Evolutionary conservation across 2,113 vertebrate species (phyloP).

Genomic region (Pedionomus torquatus): DNA sequence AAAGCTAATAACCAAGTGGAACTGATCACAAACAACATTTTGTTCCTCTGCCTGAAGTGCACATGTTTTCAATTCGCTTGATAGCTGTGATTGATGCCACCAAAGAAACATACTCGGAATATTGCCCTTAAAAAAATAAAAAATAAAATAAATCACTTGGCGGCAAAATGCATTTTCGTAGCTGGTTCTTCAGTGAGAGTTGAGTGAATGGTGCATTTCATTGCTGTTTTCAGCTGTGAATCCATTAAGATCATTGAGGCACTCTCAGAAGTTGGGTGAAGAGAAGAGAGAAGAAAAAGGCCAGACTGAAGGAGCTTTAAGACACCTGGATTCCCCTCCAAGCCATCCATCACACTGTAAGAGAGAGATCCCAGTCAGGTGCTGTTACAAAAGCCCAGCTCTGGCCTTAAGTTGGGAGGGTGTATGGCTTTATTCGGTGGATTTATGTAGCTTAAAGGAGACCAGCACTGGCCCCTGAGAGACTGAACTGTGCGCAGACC

Average conservation of each 20-base stretch:
- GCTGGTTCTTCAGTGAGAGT: not conserved
- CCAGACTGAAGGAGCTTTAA: not conserved
- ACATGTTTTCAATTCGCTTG: constrained; percentile 54
- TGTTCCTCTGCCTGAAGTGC: constrained; percentile 19
- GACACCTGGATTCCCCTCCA: not conserved
- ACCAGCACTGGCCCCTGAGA: not conserved
- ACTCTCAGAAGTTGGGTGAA: not conserved
- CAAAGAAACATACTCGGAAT: constrained; percentile 25
- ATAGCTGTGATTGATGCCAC: constrained; percentile 49
- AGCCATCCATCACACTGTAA: not conserved
- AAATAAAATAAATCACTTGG: not conserved
- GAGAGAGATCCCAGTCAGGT: not conserved
- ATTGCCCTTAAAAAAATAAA: not conserved
- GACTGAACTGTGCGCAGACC: not conserved
- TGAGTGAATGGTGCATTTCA: not conserved
- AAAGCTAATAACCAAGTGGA: constrained; percentile 20
- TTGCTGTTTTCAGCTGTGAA: not conserved
- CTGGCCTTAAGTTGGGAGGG: not conserved
- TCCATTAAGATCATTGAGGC: not conserved
- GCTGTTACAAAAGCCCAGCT: not conserved
- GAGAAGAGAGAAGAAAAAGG: not conserved
- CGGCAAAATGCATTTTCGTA: not conserved
- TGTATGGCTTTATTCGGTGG: not conserved
- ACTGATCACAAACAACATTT: constrained; percentile 38
- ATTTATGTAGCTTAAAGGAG: not conserved